These are phyloP conservation scores for Beroe forskalii DNA, from an alignment of 37 sponge, comb jelly and placozoan genomes.

Conservation along the genomic window DNA sequence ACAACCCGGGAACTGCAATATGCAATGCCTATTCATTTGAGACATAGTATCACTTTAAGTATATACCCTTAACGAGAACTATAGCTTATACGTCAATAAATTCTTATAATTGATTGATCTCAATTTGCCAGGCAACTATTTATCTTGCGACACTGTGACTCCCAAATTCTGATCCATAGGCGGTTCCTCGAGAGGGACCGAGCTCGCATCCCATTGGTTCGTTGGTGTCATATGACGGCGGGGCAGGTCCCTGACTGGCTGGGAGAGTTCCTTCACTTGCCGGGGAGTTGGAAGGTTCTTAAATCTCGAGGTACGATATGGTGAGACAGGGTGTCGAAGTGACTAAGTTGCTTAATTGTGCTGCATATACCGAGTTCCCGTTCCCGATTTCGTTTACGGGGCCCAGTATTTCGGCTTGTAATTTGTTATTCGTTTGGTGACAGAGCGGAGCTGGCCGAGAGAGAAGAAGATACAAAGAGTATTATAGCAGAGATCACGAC, in stretches of 20 bases:
- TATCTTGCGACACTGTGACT: conserved; percentile 40
- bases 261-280: neutral
- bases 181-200: conserved; percentile 27
- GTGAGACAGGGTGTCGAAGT: conserved; percentile 49
- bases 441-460: neutral
- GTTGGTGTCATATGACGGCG: neutral
- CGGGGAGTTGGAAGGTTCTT: conserved; percentile 23
- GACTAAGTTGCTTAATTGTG: conserved; percentile 60
- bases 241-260: neutral
- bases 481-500: neutral
- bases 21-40: conserved; percentile 16
- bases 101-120: conserved; percentile 51
- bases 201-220: neutral
- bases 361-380: neutral
- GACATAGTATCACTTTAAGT: no score
- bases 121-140: conserved; percentile 34
- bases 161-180: conserved; percentile 45
- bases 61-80: neutral
- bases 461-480: neutral
- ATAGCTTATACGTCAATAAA: neutral
- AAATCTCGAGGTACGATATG: neutral
- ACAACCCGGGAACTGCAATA: no score
- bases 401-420: conserved; percentile 30
- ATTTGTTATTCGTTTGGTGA: neutral
- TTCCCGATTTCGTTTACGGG: conserved; percentile 59